A percentile compares a stretch with the other conserved stretches of the same genome.
phyloP scores from a whole-genome alignment of 37 sponge, comb jelly and placozoan genomes.

The Petrosia ficiformis region DNA sequence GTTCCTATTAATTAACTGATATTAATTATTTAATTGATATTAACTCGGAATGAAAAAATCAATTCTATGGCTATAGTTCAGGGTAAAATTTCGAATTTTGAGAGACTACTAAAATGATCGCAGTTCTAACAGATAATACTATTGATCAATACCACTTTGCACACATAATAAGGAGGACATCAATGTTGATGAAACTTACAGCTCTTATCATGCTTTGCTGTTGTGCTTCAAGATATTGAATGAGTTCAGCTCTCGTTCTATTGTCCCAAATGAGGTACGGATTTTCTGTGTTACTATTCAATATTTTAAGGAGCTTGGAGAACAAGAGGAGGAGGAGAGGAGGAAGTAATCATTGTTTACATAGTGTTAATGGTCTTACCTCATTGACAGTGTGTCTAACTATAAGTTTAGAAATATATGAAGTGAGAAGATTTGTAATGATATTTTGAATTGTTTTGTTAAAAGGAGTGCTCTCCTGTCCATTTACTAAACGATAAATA shows the following conservation, averaged over 20 bases:
- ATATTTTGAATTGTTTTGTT: constrained; percentile 66
- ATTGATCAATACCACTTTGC: not conserved
- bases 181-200: constrained; percentile 31
- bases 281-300: constrained; percentile 95
- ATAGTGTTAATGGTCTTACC: constrained; percentile 22
- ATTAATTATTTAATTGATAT: not conserved
- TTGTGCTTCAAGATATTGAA: constrained; percentile 88
- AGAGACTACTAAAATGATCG: not conserved
- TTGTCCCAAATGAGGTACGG: constrained; percentile 99
- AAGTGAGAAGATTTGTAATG: constrained; percentile 68
- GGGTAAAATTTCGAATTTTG: too few species aligned
- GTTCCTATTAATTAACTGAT: not conserved
- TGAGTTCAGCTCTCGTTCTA: constrained; percentile 91
- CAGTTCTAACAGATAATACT: too few species aligned
- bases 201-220: constrained; percentile 76
- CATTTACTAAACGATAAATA: not conserved
- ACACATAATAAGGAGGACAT: not conserved
- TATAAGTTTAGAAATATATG: constrained; percentile 75
- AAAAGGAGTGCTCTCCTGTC: constrained; percentile 75
- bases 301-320: constrained; percentile 78
- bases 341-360: not conserved
- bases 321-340: not conserved
- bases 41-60: not conserved
- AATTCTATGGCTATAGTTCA: not conserved
- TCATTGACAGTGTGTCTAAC: constrained; percentile 46